These are phyloP conservation scores for Encarsia formosa DNA, from an alignment of 2,888 invertebrate species.

Conservation along the genomic window DNA sequence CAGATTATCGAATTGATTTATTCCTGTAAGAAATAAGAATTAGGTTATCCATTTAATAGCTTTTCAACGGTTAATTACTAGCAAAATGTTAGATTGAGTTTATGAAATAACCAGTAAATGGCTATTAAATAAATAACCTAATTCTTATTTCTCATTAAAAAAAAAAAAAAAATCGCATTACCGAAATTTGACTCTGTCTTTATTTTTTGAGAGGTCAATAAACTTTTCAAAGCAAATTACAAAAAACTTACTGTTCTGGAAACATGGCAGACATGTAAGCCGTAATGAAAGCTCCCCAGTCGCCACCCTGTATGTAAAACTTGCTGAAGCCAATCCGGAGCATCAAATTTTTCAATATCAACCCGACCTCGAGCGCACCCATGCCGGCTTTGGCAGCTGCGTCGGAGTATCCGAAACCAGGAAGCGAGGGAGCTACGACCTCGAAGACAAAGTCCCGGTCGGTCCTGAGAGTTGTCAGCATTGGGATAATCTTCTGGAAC, in stretches of 20 bases:
- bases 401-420: conserved; percentile 54
- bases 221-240: too few species aligned
- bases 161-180: too few species aligned
- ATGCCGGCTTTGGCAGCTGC: conserved; percentile 62
- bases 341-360: conserved; percentile 67
- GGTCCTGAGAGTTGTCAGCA: conserved; percentile 57
- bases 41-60: too few species aligned
- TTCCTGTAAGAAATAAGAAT: too few species aligned
- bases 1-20: too few species aligned
- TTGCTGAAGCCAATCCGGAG: conserved; percentile 61
- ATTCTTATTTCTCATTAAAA: too few species aligned
- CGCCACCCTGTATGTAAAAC: conserved; percentile 74
- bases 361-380: conserved; percentile 56
- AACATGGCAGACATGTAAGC: conserved; percentile 62
- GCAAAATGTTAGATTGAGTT: too few species aligned
- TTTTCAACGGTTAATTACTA: too few species aligned
- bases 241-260: conserved; percentile 54
- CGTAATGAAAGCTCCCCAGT: conserved; percentile 73
- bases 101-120: too few species aligned
- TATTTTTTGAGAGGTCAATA: too few species aligned
- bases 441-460: conserved; percentile 63
- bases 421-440: conserved; percentile 54
- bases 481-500: conserved; percentile 72
- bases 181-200: too few species aligned
- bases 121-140: too few species aligned